Base-by-base conservation (phyloP, 2,797 vertebrate genomes). In the Distichodus sexfasciatus region DNA sequence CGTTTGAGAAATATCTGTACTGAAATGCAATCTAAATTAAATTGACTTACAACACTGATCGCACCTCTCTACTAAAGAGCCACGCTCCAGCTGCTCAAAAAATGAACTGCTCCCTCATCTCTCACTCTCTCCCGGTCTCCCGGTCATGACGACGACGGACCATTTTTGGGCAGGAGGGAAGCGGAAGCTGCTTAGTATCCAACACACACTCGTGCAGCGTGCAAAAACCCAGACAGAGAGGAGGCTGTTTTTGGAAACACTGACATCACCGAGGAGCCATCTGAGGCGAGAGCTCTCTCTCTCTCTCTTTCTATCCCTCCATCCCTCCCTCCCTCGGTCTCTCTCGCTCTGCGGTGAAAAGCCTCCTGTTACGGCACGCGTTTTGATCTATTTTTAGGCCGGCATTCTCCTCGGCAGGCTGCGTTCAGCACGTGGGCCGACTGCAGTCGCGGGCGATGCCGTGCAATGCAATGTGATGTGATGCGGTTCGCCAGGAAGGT, bases 331-430 rank as follows among this genome's bases (percentile, higher is more conserved):
- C 41, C 62, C 70, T 68, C 44, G 48, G 43, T 46, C 48, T n/a
- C 21, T 51, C 43, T 64, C 26, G 43, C 33, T 59, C 60, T 65
- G 67, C 51, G 4, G 69, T 50, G 54, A 63, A 76, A 59, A 63
- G 51, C 21, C 59, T 62, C 72, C 57, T 35, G 75, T 79, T 63
- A 65, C 82, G 79, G 85, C 69, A 23, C 62, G 83, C 14, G 11
- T 76, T 77, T 2, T 71, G 17, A 68, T 87, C 88, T 91, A 91
- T 90, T 90, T 91, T 87, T 89, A 87, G 82, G 41, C 76, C 74
- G 57, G 73, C 80, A 82, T 78, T 84, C 83, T 89, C 85, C 79
- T 78, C 33, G 62, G 80, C 85, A 82, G 81, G 75, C 81, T 78
- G 74, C 69, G 76, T 84, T 81, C 79, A n/a, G n/a, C n/a, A n/a